Evolutionary conservation across 2,113 vertebrate genomes (phyloP), one percentile per base, ranked within the genome.

Genomic region (Scolopax mira): DNA sequence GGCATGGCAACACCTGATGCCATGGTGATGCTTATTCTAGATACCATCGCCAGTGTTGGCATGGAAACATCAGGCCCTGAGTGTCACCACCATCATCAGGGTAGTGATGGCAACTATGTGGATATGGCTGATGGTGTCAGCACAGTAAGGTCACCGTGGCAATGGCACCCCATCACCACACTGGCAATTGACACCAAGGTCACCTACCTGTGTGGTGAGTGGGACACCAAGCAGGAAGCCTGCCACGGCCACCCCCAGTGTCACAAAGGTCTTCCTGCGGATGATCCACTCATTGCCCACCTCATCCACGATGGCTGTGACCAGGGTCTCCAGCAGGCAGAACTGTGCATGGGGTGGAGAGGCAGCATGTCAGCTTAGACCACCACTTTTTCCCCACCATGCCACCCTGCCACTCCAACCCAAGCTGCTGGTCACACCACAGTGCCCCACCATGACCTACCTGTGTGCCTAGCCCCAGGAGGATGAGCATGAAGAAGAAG

Each of bases 401-500:
- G 4, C 17, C 48, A 52, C 33, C 23, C 28, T 6, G 3, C 17
- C 35, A 48, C 42, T 22, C 23, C 52, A 52, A 12, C 18, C 21
- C 42, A 73, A 58, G 28, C 5, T 2, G 3, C 15, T 37, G 19
- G 6, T 25, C 23, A 11, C 14, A 48, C 24, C 70, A n/a, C 9
- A 5, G 27, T 5, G 7, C 12, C 37, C 27, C 49, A n/a, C 37
- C 28, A 14, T 16, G 15, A 81, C 83, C 25, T 97, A 99, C 99
- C 99, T 99, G 99, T 37, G 99, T 99, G 69, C 99, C 99, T 78
- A 99, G 98, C 8, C 99, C 99, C 92, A 99, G 98, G 35, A 99
- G 98, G 96, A 99, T 99, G 44, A 99, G 99, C 99, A 99, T 99
- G 97, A 99, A 99, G 98, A 99, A 99, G 98, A 99, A 99, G 75